Evolutionary conservation across 53 echinoderm and acorn worm species (phyloP).

Genomic region (Pentamera pediparva): DNA sequence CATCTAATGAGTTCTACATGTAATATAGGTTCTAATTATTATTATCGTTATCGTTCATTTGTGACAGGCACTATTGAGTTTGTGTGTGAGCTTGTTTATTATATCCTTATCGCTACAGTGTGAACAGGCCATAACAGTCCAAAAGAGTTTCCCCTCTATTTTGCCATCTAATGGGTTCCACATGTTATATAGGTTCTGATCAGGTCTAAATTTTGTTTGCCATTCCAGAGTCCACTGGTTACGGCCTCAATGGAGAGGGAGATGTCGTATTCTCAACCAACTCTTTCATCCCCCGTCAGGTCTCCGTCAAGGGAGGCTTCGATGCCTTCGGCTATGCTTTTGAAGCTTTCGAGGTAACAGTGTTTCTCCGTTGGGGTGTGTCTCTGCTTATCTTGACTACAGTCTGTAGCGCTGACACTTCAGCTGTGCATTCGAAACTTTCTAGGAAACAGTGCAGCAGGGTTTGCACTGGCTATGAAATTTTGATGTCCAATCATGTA

Average conservation of each 20-base stretch:
- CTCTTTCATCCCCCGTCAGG: slow-evolving; percentile 69
- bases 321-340: slow-evolving; percentile 25
- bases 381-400: too few relatives aligned
- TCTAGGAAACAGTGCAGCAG: too few relatives aligned
- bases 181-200: not conserved
- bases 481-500: too few relatives aligned
- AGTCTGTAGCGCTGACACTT: not conserved
- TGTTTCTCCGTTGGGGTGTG: not conserved
- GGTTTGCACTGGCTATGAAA: too few relatives aligned
- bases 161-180: not conserved
- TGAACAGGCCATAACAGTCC: too few relatives aligned
- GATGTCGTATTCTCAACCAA: slow-evolving; percentile 77
- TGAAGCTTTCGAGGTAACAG: slow-evolving; percentile 22
- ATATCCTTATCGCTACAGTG: too few relatives aligned
- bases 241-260: slow-evolving; percentile 59
- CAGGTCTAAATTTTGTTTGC: not conserved
- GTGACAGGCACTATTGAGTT: too few relatives aligned
- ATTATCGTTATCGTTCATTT: not conserved
- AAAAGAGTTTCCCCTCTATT: too few relatives aligned
- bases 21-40: too few relatives aligned
- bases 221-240: slow-evolving; percentile 52
- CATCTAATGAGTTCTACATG: too few relatives aligned
- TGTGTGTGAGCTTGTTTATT: too few relatives aligned
- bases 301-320: slow-evolving; percentile 14
- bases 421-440: not conserved